Evolutionary conservation across 1,140 invertebrate species (phyloP).

Genomic region (Pseudachorutes palmiensis): DNA sequence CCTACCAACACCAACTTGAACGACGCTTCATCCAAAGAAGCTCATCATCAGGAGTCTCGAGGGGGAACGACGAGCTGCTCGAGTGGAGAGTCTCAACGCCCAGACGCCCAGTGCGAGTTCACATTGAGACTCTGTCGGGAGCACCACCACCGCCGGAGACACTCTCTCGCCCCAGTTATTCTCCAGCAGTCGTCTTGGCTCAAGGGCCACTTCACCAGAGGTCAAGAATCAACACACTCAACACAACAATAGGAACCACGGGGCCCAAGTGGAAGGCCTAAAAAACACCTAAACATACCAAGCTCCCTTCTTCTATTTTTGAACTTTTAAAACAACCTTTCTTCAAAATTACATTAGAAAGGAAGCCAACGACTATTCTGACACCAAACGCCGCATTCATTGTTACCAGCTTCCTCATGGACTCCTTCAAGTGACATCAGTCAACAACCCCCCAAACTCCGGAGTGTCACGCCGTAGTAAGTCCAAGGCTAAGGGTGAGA

Average conservation of each 20-base stretch:
- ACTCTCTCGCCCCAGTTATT: background rate
- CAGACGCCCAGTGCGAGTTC: background rate
- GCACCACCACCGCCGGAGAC: background rate
- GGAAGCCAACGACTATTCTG: background rate
- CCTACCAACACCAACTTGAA: too few relatives aligned
- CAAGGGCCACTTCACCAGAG: constrained; percentile 7
- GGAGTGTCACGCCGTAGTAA: background rate
- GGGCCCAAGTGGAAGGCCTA: background rate
- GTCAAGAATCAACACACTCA: background rate
- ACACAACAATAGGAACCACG: background rate
- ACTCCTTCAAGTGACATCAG: background rate
- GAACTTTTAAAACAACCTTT: background rate
- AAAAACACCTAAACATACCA: background rate
- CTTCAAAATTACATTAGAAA: background rate
- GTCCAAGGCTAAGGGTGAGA: background rate
- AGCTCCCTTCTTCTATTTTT: background rate
- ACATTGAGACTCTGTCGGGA: background rate
- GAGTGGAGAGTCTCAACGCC: background rate
- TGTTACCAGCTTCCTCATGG: background rate
- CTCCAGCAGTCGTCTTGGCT: background rate
- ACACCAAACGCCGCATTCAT: background rate
- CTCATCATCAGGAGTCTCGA: too few relatives aligned
- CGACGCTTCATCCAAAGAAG: too few relatives aligned
- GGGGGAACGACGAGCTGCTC: too few relatives aligned
- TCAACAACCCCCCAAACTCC: background rate